These are phyloP conservation scores for Pollenia griseotomentosa DNA, from an alignment of 2,888 invertebrate genomes.

Conservation along the genomic window DNA sequence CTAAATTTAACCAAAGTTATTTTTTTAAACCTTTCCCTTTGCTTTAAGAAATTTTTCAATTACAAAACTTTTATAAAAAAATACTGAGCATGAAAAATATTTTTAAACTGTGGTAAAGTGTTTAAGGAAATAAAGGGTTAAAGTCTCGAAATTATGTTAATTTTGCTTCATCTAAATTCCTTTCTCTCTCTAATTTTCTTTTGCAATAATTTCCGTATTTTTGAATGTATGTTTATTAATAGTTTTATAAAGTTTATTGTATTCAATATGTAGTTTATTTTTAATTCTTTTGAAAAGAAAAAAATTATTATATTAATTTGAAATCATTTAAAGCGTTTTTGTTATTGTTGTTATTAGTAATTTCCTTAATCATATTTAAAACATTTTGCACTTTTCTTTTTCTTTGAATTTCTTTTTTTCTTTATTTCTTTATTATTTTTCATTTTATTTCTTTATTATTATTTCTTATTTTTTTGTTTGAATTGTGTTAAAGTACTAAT, in stretches of 20 bases:
- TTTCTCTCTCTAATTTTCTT: constrained; percentile 32
- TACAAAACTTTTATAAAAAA: too few species aligned
- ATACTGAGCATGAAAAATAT: too few species aligned
- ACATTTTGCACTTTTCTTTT: constrained; percentile 40
- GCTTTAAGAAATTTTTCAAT: too few species aligned
- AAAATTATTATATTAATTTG: constrained; percentile 5
- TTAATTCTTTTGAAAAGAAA: not conserved
- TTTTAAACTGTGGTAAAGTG: too few species aligned
- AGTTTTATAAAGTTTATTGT: constrained; percentile 17
- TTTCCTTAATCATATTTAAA: constrained; percentile 30
- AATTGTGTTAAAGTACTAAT: not conserved
- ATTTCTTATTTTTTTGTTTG: constrained; percentile 12
- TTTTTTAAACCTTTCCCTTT: too few species aligned
- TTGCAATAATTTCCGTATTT: not conserved
- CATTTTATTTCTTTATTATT: constrained; percentile 6
- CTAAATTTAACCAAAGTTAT: too few species aligned
- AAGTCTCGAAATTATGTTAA: not conserved
- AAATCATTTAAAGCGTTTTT: constrained; percentile 35
- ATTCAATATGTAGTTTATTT: constrained; percentile 22
- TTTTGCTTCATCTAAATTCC: not conserved
- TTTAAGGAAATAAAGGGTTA: too few species aligned
- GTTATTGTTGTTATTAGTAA: constrained; percentile 23
- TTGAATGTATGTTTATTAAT: constrained; percentile 53
- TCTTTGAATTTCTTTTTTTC: constrained; percentile 11
- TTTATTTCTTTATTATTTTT: not conserved